Conservation (phyloP, 1,140 invertebrate genomes). For the Cyphomyrmex costatus region DNA sequence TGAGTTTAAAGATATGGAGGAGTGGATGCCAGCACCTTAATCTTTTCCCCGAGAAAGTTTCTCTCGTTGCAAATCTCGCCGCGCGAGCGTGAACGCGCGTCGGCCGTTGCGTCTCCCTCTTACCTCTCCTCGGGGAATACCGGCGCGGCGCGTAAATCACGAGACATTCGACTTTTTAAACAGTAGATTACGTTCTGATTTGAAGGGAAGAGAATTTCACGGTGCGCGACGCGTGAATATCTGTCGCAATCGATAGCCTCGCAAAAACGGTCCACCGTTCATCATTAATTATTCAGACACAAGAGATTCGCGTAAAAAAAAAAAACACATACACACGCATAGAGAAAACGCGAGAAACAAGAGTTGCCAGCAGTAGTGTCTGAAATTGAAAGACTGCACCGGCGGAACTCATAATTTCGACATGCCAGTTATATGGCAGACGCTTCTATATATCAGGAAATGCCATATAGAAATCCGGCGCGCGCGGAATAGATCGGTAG, state of each 20-base stretch:
- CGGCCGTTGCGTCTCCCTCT: background rate
- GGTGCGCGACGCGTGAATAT: background rate
- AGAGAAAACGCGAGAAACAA: background rate
- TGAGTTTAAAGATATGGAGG: conserved; percentile 78
- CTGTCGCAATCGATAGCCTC: conserved; percentile 23
- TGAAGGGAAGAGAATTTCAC: conserved; percentile 22
- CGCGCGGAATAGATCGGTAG: conserved; percentile 45
- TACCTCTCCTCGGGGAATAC: conserved; percentile 44
- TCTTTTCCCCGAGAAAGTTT: conserved; percentile 75
- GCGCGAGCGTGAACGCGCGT: conserved; percentile 1
- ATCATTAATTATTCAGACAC: conserved; percentile 34
- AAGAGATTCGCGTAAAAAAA: conserved; percentile 2
- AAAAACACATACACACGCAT: background rate
- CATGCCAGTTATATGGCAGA: conserved; percentile 44
- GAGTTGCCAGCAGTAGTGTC: background rate
- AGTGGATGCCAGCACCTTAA: conserved; percentile 76
- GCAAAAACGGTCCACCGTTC: conserved; percentile 18
- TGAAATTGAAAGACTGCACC: conserved; percentile 45
- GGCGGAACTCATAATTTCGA: conserved; percentile 28
- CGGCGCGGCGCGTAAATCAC: conserved; percentile 74
- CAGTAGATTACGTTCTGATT: conserved; percentile 67
- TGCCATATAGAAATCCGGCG: conserved; percentile 51
- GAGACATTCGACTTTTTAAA: conserved; percentile 76
- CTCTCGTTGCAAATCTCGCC: conserved; percentile 74
- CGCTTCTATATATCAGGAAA: conserved; percentile 44